Base-by-base conservation (phyloP, 2,797 vertebrate species). In the Ctenochaetus hawaiiensis region DNA sequence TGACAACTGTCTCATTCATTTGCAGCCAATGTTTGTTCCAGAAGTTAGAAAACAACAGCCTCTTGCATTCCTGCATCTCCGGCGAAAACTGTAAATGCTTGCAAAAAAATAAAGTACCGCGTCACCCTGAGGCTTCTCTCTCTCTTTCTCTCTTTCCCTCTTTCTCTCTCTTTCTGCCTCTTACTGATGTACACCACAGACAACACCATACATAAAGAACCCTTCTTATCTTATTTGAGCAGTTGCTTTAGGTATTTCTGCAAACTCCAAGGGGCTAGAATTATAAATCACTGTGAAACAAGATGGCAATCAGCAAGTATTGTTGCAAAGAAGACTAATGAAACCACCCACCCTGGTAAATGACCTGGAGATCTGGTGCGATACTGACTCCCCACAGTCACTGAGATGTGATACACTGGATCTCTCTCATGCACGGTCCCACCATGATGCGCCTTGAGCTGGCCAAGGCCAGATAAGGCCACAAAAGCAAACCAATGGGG, bases 191-290 rank as follows among this genome's bases (percentile, higher is more conserved):
- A 90, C 87, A 79, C 74, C 72, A 72, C 85, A 88, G 90, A 91
- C 90, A 87, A 88, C 89, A 84, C 84, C 87, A 85, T 91, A 89
- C 90, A 91, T 89, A 91, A 94, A 94, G 88, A 91, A 87, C 54
- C 67, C 76, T 84, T 77, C 94, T 95, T 95, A 95, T 95, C 94
- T 94, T 94, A 94, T 94, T 94, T 94, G 90, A 94, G 92, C 94
- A 94, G 93, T 92, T 88, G 92, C 87, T 93, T 91, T 92, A 92
- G 92, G 93, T 92, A 95, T 94, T 95, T 95, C 89, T 92, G 91
- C 89, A 93, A 93, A 93, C 90, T 94, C 92, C 73, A 58, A 69
- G 73, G 84, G 64, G 75, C 72, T 51, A 17, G 83, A 91, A 95
- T 94, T 93, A 93, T 93, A 95, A 95, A 95, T 95, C 95, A 95